Evolutionary conservation across 2,888 invertebrate species (phyloP).

Genomic region (Temnothorax unifasciatus): DNA sequence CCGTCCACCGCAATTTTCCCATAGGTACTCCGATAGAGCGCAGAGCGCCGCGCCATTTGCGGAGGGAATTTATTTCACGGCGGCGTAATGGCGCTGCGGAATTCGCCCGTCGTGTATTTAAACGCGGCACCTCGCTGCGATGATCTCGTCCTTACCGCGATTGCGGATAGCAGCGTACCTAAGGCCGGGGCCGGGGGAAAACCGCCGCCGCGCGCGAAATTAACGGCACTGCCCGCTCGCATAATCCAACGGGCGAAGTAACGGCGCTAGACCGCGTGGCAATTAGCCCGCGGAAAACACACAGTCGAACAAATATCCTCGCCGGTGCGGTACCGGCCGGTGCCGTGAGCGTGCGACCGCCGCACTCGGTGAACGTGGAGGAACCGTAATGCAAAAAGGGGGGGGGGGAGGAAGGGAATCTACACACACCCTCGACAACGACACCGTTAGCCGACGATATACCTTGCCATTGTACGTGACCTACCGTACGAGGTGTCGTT

Average conservation of each 20-base stretch:
- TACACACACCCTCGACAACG: conserved; percentile 71
- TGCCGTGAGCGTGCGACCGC: conserved; percentile 27
- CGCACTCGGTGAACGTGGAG: conserved; percentile 25
- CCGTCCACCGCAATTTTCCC: conserved; percentile 23
- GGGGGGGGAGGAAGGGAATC: conserved; percentile 23
- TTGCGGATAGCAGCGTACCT: conserved; percentile 61
- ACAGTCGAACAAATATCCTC: conserved; percentile 78
- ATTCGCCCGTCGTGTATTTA: conserved; percentile 32
- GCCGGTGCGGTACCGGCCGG: conserved; percentile 54
- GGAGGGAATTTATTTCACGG: conserved; percentile 47
- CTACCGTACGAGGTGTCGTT: conserved; percentile 72
- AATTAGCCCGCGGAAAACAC: conserved; percentile 83
- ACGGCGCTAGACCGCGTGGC: conserved; percentile 78
- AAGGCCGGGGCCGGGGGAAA: conserved; percentile 65
- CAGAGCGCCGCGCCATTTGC: conserved; percentile 13
- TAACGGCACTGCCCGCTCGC: conserved; percentile 80
- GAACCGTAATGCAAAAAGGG: conserved; percentile 35
- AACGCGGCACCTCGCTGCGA: conserved; percentile 55
- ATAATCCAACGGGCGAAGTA: conserved; percentile 80
- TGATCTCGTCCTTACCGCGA: conserved; percentile 67
- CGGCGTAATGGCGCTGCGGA: conserved; percentile 28
- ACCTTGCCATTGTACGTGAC: conserved; percentile 69
- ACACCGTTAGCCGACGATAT: conserved; percentile 75
- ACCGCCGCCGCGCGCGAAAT: conserved; percentile 73
- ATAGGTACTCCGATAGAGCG: neutral